Evolutionary conservation across 2,797 vertebrate species (phyloP).

Genomic region (Tokudaia muenninki): DNA sequence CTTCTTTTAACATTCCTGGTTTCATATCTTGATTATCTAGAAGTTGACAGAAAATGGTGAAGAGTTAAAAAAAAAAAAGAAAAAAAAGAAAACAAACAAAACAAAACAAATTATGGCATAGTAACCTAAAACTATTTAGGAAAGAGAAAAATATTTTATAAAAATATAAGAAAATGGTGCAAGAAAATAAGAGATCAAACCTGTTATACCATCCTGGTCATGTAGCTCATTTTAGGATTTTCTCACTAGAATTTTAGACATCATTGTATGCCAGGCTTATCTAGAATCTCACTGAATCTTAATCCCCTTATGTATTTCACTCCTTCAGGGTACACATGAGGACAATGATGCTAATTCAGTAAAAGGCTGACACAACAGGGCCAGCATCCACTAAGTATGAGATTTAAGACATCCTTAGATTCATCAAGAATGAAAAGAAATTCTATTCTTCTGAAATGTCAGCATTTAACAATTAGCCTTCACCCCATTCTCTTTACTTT

Average conservation of each 20-base stretch:
- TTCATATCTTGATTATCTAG: neutral
- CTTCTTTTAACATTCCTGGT: neutral
- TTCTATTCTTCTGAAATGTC: neutral
- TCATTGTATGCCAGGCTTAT: neutral
- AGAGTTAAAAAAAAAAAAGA: neutral
- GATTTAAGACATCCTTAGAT: neutral
- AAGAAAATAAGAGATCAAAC: neutral
- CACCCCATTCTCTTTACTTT: fast-evolving
- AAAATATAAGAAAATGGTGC: neutral
- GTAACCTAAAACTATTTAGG: neutral
- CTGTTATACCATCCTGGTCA: neutral
- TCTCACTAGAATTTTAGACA: neutral
- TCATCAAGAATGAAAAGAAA: neutral
- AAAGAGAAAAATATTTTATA: neutral
- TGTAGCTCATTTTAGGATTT: neutral
- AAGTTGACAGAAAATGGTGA: neutral
- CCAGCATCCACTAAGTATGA: neutral
- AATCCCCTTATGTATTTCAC: neutral
- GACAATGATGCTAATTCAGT: neutral
- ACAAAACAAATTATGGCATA: neutral
- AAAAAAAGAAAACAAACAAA: neutral
- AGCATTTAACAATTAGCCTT: neutral
- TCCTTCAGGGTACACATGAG: neutral
- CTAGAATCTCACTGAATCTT: neutral
- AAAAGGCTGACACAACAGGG: neutral